Evolutionary conservation across 53 echinoderm and acorn worm species (phyloP), one percentile per base, ranked within the genome.

Genomic region (Apostichopus leukothele): DNA sequence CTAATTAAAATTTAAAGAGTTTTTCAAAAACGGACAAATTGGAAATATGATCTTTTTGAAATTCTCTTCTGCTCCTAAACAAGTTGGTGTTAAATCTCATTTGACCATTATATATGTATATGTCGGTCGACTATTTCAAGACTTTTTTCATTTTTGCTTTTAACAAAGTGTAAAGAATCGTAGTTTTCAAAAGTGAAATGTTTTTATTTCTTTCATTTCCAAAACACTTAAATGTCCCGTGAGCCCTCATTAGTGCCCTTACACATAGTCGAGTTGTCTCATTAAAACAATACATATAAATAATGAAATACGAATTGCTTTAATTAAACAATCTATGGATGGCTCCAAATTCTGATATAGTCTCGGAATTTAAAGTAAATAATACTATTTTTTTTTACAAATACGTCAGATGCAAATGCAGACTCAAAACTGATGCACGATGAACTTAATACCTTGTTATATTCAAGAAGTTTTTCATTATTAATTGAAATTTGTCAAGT

Each of bases 191-290:
- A 71, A 19, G 6, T n/a, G 71, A 18, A 71, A 71, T 6, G 18
- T 71, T 19, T 71, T 71, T 71, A 71, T 19, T 71, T 71, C 20
- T 18, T 71, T 71, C 6, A n/a, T 16, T 71, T 71, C 71, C 71
- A 19, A 16, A 71, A 71, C n/a, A 71, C 71, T 71, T 71, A 6
- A 71, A 6, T 71, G n/a, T 71, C 71, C 71, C 71, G 18, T 71
- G 71, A 71, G 71, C 71, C 71, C 20, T 71, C 71, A n/a, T 71
- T 71, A 71, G 71, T n/a, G 18, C 71, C 71, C 71, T 71, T n/a
- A 19, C 20, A 71, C 20, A 14, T 5, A 71, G 71, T 71, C 71
- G 18, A 71, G n/a, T 6, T 71, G 71, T 71, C 71, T 71, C 71
- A 71, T 19, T 6, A 6, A 71, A 71, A 71, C 71, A 71, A 16